Percentiles rank a stretch among this genome's conserved stretches.
phyloP scores from a whole-genome alignment of 2,113 vertebrate species.

The Recurvirostra avosetta region DNA sequence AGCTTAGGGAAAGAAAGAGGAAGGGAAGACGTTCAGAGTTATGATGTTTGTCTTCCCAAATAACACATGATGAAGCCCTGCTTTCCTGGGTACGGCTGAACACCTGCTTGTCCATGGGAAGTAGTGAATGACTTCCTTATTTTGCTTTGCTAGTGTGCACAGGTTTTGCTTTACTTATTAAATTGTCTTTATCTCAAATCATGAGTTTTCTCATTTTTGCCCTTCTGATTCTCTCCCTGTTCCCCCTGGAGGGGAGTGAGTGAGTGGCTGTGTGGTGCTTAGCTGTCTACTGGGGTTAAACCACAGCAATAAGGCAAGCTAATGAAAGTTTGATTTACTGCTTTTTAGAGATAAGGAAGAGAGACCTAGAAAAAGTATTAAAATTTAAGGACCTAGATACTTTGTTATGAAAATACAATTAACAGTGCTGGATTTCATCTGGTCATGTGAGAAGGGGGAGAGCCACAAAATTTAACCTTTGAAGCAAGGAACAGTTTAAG shows the following conservation, averaged over 20 bases:
- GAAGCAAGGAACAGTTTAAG: not conserved
- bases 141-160: not conserved
- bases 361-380: not conserved
- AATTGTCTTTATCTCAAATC: not conserved
- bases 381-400: not conserved
- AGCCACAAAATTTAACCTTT: not conserved
- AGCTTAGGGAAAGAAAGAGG: not conserved
- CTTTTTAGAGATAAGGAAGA: not conserved
- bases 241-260: not conserved
- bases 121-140: not conserved
- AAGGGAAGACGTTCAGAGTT: not conserved
- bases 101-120: not conserved
- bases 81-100: not conserved
- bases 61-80: not conserved
- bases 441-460: not conserved
- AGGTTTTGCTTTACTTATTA: not conserved
- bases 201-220: not conserved
- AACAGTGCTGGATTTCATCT: not conserved
- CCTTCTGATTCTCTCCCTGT: not conserved
- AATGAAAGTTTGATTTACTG: not conserved
- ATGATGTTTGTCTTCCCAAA: not conserved
- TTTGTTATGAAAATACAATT: not conserved
- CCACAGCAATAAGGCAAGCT: not conserved
- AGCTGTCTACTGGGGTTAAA: not conserved
- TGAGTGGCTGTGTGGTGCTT: not conserved